phyloP scores from a whole-genome alignment of 30 jellyfish, hydroid and myxozoan species.

The Cassiopea andromeda region DNA sequence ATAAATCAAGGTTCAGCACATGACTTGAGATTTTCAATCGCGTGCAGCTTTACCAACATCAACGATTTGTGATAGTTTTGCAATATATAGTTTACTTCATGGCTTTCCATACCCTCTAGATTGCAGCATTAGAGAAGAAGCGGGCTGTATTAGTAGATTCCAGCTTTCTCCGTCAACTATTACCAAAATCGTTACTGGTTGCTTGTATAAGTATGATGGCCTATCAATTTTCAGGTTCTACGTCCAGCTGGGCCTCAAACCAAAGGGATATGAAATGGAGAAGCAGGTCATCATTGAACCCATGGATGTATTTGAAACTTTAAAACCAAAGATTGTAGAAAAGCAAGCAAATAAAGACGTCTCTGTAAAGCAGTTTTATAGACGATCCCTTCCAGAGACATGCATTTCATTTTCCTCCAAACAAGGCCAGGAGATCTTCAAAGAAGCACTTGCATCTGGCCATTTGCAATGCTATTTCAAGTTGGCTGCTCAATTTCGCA shows the following conservation, averaged over 20 bases:
- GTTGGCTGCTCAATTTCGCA: slow-evolving; percentile 87
- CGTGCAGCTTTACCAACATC: too few relatives aligned
- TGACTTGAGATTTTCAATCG: too few relatives aligned
- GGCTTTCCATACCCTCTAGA: too few relatives aligned
- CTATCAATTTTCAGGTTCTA: neutral
- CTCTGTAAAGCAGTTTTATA: slow-evolving; percentile 72
- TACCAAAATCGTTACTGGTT: too few relatives aligned
- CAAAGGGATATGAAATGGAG: neutral
- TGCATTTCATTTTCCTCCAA: slow-evolving; percentile 80
- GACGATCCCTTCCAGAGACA: slow-evolving; percentile 71
- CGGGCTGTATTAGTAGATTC: too few relatives aligned
- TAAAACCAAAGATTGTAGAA: neutral
- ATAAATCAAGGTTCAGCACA: too few relatives aligned
- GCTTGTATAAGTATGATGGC: too few relatives aligned
- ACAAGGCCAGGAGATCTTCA: slow-evolving; percentile 79
- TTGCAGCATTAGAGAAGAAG: too few relatives aligned
- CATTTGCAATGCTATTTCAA: slow-evolving; percentile 75
- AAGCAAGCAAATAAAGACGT: slow-evolving; percentile 2
- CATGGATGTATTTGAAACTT: neutral
- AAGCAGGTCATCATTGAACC: slow-evolving; percentile 5
- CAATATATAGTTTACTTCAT: too few relatives aligned
- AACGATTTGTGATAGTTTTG: too few relatives aligned
- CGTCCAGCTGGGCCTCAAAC: slow-evolving; percentile 28
- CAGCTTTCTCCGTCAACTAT: too few relatives aligned
- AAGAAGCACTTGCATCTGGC: slow-evolving; percentile 74